A percentile compares a stretch with the other conserved stretches of the same genome.
These are phyloP conservation scores for Oophaga sylvatica DNA, from an alignment of 2,797 vertebrate genomes.

Conservation along the genomic window DNA sequence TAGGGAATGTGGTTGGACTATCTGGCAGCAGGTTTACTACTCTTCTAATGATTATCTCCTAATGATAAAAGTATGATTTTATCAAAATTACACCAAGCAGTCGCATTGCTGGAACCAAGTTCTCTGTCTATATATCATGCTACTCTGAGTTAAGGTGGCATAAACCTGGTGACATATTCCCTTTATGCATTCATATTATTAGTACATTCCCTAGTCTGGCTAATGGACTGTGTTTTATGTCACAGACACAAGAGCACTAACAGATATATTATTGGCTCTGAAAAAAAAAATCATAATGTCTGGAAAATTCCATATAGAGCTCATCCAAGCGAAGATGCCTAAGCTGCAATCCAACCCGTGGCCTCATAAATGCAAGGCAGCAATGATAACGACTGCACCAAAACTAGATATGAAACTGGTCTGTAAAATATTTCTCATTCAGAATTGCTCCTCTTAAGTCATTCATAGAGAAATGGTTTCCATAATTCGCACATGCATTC, in stretches of 20 bases:
- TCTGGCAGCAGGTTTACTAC: too few relatives aligned
- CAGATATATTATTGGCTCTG: neutral
- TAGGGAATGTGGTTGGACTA: too few relatives aligned
- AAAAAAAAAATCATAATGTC: neutral
- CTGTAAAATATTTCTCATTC: constrained; percentile 5
- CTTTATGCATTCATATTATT: neutral
- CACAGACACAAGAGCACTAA: neutral
- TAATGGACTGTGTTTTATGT: neutral
- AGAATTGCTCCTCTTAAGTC: constrained; percentile 14
- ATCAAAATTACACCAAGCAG: too few relatives aligned
- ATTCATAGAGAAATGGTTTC: constrained; percentile 22
- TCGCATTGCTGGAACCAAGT: too few relatives aligned
- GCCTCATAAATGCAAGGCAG: neutral
- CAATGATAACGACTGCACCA: constrained; percentile 13
- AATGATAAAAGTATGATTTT: too few relatives aligned
- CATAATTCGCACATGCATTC: constrained; percentile 25
- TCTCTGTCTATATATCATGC: too few relatives aligned
- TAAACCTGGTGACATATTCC: too few relatives aligned
- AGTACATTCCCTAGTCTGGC: neutral
- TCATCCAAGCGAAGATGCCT: neutral
- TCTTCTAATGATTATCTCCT: too few relatives aligned
- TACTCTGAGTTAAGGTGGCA: too few relatives aligned
- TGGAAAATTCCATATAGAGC: neutral
- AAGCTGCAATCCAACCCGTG: neutral
- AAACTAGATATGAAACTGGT: neutral